Evolutionary conservation across 2,888 invertebrate genomes (phyloP).

Genomic region (Thera obeliscata): DNA sequence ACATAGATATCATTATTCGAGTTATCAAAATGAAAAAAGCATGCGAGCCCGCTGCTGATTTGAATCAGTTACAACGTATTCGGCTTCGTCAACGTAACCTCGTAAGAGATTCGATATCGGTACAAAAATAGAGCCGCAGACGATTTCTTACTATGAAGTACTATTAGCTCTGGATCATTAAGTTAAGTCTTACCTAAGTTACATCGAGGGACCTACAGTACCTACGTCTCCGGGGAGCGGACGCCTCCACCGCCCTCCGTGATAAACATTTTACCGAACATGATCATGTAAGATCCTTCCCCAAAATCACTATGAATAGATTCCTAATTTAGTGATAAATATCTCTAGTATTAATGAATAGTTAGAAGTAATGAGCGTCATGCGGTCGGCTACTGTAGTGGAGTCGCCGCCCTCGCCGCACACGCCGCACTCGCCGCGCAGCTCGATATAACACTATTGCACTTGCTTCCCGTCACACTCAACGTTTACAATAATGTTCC

Average conservation of each 20-base stretch:
- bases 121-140: constrained; percentile 75
- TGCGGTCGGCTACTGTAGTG: constrained; percentile 11
- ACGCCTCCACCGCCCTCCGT: no score
- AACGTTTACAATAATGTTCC: not conserved
- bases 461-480: constrained; percentile 40
- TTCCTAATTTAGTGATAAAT: constrained; percentile 44
- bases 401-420: constrained; percentile 3
- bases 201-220: constrained; percentile 55
- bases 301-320: constrained; percentile 26
- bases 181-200: constrained; percentile 64
- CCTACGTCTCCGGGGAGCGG: constrained; percentile 1
- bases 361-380: constrained; percentile 27
- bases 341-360: constrained; percentile 33
- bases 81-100: constrained; percentile 47
- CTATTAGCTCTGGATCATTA: constrained; percentile 55
- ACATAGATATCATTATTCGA: constrained; percentile 11
- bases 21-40: not conserved
- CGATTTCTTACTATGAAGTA: constrained; percentile 61
- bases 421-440: not conserved
- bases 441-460: constrained; percentile 40
- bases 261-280: not conserved
- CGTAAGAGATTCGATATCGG: constrained; percentile 58
- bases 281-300: constrained; percentile 19
- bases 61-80: constrained; percentile 36
- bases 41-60: constrained; percentile 7